Evolutionary conservation across 2,888 invertebrate genomes (phyloP).

Genomic region (Tillus elongatus): DNA sequence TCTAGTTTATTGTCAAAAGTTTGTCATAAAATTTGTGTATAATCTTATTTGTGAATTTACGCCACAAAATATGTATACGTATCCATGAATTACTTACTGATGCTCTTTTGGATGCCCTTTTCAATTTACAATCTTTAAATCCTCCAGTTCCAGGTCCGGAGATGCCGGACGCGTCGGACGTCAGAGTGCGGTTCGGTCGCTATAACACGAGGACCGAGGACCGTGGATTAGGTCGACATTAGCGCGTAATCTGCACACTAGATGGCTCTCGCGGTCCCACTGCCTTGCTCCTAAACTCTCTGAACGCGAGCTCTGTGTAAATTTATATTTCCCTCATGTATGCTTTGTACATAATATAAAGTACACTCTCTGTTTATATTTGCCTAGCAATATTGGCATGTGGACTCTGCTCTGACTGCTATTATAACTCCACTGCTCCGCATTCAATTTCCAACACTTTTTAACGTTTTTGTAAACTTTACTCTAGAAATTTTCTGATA

Average conservation of each 20-base stretch:
- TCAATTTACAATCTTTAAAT: too few relatives aligned
- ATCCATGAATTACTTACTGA: too few relatives aligned
- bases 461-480: constrained; percentile 26
- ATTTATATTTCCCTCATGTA: constrained; percentile 35
- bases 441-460: constrained; percentile 35
- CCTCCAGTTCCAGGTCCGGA: too few relatives aligned
- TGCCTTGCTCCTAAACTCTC: too few relatives aligned
- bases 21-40: too few relatives aligned
- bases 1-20: too few relatives aligned
- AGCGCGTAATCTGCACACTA: constrained; percentile 28
- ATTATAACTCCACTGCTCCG: too few relatives aligned
- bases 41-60: too few relatives aligned
- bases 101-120: too few relatives aligned
- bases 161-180: too few relatives aligned
- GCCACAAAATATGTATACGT: too few relatives aligned
- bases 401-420: too few relatives aligned
- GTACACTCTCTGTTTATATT: constrained; percentile 37
- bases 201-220: background rate
- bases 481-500: constrained; percentile 13
- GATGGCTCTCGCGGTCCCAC: constrained; percentile 27
- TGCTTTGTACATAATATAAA: constrained; percentile 39
- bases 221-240: constrained; percentile 24
- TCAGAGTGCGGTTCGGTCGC: background rate
- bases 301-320: constrained; percentile 32
- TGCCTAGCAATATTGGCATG: constrained; percentile 37